Conservation (phyloP, 2,797 vertebrate genomes). For the Gobionotothen gibberifrons region DNA sequence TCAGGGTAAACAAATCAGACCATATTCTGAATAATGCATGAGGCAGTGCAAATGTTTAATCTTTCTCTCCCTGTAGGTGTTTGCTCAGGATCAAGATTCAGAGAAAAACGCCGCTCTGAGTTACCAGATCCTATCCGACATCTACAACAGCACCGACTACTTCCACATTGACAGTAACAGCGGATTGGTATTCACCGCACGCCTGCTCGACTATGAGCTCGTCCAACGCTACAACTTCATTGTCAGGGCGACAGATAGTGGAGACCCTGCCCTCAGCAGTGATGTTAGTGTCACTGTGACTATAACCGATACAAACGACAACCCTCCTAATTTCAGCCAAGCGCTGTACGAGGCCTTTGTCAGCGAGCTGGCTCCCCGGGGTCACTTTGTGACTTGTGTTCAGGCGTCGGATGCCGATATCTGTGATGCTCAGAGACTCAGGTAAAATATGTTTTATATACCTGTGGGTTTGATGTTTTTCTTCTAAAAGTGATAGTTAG, state of each 20-base stretch:
- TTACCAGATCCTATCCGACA: constrained; percentile 91
- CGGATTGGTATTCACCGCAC: constrained; percentile 88
- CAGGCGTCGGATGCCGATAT: constrained; percentile 93
- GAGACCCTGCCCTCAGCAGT: constrained; percentile 89
- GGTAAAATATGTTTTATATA: constrained; percentile 50
- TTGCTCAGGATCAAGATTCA: constrained; percentile 91
- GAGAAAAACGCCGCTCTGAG: constrained; percentile 88
- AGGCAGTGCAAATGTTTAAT: constrained; percentile 28
- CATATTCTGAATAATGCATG: constrained; percentile 58
- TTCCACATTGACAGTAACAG: constrained; percentile 91
- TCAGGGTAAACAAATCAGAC: constrained; percentile 39
- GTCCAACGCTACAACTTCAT: constrained; percentile 87
- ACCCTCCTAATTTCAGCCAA: constrained; percentile 92
- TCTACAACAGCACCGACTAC: constrained; percentile 87
- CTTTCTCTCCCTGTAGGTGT: constrained; percentile 75
- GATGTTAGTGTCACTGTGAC: constrained; percentile 87
- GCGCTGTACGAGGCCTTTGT: constrained; percentile 90
- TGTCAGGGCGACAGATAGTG: constrained; percentile 89
- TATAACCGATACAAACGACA: constrained; percentile 94
- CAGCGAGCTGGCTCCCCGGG: constrained; percentile 90
- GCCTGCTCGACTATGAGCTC: constrained; percentile 92
- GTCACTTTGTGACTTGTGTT: constrained; percentile 94
- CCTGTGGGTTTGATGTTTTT: constrained; percentile 8
- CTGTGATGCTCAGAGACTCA: constrained; percentile 87
- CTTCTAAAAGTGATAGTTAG: constrained; percentile 5